Base-by-base conservation (phyloP, 2,888 invertebrate genomes). In the Drosophila birchii region DNA sequence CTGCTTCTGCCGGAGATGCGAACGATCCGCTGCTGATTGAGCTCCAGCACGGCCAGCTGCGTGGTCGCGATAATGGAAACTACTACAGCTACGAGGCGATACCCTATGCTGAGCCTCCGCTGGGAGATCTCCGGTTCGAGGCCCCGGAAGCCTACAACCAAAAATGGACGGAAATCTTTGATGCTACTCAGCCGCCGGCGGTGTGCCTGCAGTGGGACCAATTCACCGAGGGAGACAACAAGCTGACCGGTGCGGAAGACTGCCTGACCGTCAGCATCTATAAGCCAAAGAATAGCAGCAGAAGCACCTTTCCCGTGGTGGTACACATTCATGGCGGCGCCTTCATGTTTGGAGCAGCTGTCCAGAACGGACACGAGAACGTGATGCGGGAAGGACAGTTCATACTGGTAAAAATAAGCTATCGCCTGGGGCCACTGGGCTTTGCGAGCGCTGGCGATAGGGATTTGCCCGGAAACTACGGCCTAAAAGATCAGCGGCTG, bases 371-470 rank as follows among this genome's bases (percentile, higher is more conserved):
- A 1, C 94, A 95, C 1, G 91, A 93, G 16, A 93, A 94, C 74
- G 79, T 96, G 0, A 94, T 96, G 94, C 94, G 95, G 58, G 73
- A 64, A 5, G 91, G 93, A 51, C 94, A 96, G 75, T 93, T 95
- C 7, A 94, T 96, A 1, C 93, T 95, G 0, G 95, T 96, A 1
- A 95, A 95, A 16, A 82, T 96, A 0, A 96, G 95, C 91, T 96
- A 96, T 86, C 93, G 96, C 56, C 81, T 96, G 23, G 96, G 96
- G 55, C 95, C 95, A 0, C 87, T 96, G 64, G 96, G 96, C 55
- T 96, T 97, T 90, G 92, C 96, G 1, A 96, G 95, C 87, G 96
- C 96, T 0, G 96, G 95, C 29, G 96, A 96, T 78, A 93, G 94
- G 1, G 88, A 93, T 0, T 93, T 95, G 0, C 95, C 96, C 0